These are phyloP conservation scores for Drepana arcuata DNA, from an alignment of 1,140 invertebrate species.

Conservation along the genomic window DNA sequence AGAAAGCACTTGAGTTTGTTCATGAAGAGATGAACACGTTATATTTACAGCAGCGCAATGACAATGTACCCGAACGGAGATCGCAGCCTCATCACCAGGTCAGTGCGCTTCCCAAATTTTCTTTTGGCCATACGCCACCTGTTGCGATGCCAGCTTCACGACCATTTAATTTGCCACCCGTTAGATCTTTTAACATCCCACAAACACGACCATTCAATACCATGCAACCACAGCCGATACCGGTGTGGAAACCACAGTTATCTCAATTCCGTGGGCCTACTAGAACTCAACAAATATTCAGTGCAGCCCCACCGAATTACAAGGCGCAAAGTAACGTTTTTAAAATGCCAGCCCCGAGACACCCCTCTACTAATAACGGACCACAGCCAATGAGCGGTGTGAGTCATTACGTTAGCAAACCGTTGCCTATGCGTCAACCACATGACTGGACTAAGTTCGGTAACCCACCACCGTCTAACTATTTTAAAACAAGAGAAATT, in stretches of 20 bases:
- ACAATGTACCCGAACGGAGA: too few species aligned
- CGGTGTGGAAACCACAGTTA: background rate
- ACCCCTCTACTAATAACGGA: too few species aligned
- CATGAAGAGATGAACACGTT: background rate
- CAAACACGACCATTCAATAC: too few species aligned
- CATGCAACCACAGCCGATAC: background rate
- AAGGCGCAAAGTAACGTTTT: slow-evolving; percentile 1
- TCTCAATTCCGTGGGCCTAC: background rate
- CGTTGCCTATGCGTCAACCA: slow-evolving; percentile 5
- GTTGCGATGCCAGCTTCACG: too few species aligned
- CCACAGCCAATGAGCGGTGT: slow-evolving; percentile 18
- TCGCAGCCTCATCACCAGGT: background rate
- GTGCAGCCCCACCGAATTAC: background rate
- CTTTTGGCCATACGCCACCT: background rate
- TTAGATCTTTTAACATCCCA: background rate
- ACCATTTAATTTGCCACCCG: background rate
- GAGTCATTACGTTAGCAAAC: slow-evolving; percentile 12
- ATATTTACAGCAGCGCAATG: background rate
- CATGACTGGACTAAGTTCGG: slow-evolving; percentile 15
- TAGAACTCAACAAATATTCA: background rate
- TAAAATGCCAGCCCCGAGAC: too few species aligned
- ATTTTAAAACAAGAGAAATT: slow-evolving; percentile 15
- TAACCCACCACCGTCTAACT: slow-evolving; percentile 18
- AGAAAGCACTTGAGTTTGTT: background rate
- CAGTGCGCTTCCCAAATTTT: background rate